Percentiles rank a stretch among this genome's conserved stretches.
Evolutionary conservation across 2,113 vertebrate species (phyloP).

Genomic region (Sceloporus undulatus): DNA sequence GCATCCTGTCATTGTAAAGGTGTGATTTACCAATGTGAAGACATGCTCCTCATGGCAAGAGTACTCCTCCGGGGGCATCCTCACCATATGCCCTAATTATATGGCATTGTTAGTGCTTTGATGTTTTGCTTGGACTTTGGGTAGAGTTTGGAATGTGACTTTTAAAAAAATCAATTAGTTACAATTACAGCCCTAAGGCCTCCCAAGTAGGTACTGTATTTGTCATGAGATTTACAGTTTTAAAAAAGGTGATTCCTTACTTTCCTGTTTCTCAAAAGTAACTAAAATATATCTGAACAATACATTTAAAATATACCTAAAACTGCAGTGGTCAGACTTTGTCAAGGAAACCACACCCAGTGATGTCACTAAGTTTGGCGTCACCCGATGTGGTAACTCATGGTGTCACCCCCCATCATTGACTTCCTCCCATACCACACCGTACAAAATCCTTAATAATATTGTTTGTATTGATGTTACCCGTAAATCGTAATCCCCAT

Average conservation of each 20-base stretch:
- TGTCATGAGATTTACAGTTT: not conserved
- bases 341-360: too few species aligned
- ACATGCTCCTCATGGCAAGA: not conserved
- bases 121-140: not conserved
- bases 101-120: conserved; percentile 8
- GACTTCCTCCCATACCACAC: too few species aligned
- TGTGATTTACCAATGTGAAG: conserved; percentile 19
- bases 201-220: not conserved
- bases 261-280: too few species aligned
- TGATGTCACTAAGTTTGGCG: too few species aligned
- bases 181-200: not conserved
- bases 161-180: not conserved
- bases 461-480: too few species aligned
- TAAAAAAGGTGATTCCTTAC: too few species aligned
- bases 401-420: too few species aligned
- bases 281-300: not conserved
- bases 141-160: not conserved
- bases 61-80: conserved; percentile 22
- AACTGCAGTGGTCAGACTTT: too few species aligned
- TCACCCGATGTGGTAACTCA: too few species aligned
- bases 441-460: too few species aligned
- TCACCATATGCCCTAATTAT: conserved; percentile 54
- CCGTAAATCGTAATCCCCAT: too few species aligned
- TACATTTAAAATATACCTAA: too few species aligned
- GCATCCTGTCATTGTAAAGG: conserved; percentile 9